Percentiles rank a stretch among this genome's conserved stretches.
Conservation (phyloP, 2,797 vertebrate species). For the Cirrhinus molitorella region DNA sequence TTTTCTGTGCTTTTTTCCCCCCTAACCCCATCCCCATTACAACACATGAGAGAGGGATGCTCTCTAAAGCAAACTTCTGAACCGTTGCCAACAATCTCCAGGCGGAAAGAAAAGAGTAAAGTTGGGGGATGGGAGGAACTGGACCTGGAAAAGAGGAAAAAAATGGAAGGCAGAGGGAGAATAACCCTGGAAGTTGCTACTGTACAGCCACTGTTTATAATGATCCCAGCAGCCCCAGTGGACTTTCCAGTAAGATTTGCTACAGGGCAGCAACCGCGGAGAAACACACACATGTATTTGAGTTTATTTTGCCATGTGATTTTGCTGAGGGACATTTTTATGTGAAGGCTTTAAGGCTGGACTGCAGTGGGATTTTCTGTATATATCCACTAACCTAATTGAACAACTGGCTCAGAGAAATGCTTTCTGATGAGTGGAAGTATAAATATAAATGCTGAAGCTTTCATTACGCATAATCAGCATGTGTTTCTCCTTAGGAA, state of each 20-base stretch:
- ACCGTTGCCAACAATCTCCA: constrained; percentile 66
- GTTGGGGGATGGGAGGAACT: constrained; percentile 35
- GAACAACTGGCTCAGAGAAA: constrained; percentile 4
- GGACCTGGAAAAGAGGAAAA: constrained; percentile 32
- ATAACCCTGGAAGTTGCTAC: constrained; percentile 41
- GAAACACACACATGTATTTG: not conserved
- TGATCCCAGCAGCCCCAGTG: constrained; percentile 27
- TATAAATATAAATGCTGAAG: not conserved
- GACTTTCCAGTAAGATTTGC: constrained; percentile 13
- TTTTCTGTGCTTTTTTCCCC: not conserved
- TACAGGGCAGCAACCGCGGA: constrained; percentile 26
- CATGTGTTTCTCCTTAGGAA: constrained; percentile 27
- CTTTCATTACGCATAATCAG: not conserved
- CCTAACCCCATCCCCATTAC: not conserved
- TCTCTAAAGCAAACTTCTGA: constrained; percentile 56
- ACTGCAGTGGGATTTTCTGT: constrained; percentile 4
- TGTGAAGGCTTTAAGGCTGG: constrained; percentile 5
- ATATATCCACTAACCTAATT: not conserved
- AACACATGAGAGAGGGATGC: constrained; percentile 13
- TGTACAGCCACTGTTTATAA: constrained; percentile 39
- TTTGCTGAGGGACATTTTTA: not conserved
- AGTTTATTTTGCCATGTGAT: not conserved
- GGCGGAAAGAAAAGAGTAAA: constrained; percentile 43
- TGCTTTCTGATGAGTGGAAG: not conserved
- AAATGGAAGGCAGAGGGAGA: constrained; percentile 22